These are phyloP conservation scores for Apodemus speciosus DNA, from an alignment of 2,113 vertebrate species.

Conservation along the genomic window DNA sequence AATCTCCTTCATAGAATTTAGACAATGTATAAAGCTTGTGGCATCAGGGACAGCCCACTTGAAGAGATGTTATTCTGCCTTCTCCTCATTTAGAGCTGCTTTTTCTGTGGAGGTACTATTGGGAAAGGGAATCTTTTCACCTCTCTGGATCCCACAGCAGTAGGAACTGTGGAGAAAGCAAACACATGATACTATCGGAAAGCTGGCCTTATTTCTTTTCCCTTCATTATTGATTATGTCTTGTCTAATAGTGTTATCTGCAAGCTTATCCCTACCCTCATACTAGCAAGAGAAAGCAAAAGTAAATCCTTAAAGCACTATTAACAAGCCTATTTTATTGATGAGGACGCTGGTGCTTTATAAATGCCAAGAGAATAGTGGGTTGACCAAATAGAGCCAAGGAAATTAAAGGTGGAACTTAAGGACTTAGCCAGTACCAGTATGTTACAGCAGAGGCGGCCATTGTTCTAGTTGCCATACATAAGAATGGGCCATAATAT, in stretches of 20 bases:
- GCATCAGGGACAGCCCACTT: not conserved
- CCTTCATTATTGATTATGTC: constrained; percentile 6
- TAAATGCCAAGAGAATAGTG: not conserved
- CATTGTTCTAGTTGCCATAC: not conserved
- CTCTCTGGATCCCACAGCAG: constrained; percentile 51
- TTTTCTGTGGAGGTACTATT: constrained; percentile 10
- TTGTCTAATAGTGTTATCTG: not conserved
- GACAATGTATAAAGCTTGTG: not conserved
- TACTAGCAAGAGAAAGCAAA: not conserved
- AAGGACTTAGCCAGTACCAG: not conserved
- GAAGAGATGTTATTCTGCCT: constrained; percentile 42
- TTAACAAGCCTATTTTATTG: not conserved
- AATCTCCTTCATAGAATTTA: not conserved
- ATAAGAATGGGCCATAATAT: not conserved
- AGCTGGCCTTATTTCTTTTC: not conserved
- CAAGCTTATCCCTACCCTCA: not conserved
- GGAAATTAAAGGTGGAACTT: not conserved
- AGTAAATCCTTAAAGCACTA: not conserved
- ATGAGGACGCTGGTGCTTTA: not conserved
- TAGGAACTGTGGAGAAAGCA: constrained; percentile 63
- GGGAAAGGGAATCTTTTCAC: constrained; percentile 44
- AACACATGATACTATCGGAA: constrained; percentile 51
- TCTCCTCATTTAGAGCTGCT: constrained; percentile 37
- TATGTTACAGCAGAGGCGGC: not conserved
- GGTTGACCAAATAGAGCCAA: not conserved